Conservation (phyloP, 2,797 vertebrate species). For the Acanthurus lineatus region DNA sequence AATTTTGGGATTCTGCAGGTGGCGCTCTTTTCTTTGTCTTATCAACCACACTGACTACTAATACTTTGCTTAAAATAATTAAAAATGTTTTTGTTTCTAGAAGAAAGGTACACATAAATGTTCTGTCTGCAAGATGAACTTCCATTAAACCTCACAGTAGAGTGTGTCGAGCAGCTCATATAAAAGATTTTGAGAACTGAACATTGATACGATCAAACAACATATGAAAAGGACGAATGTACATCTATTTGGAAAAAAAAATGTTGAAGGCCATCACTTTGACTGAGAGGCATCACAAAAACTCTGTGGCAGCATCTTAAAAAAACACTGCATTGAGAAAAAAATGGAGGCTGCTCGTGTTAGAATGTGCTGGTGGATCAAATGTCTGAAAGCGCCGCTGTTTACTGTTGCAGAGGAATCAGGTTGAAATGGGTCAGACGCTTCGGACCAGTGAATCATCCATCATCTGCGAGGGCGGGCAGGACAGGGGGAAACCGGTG, state of each 20-base stretch:
- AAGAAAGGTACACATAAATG: not conserved
- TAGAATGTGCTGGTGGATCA: slow-evolving; percentile 46
- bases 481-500: slow-evolving; percentile 46
- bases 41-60: not conserved
- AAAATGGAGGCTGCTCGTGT: slow-evolving; percentile 38
- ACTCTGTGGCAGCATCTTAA: slow-evolving; percentile 1
- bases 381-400: slow-evolving; percentile 59
- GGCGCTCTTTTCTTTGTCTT: not conserved
- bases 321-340: slow-evolving; percentile 17
- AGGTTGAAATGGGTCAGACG: slow-evolving; percentile 72
- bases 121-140: not conserved
- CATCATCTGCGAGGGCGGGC: slow-evolving; percentile 70
- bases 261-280: slow-evolving; percentile 11
- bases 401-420: slow-evolving; percentile 70
- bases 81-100: not conserved
- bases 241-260: not conserved
- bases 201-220: not conserved
- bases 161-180: not conserved
- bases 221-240: not conserved
- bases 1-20: not conserved
- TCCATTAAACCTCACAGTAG: not conserved
- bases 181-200: not conserved
- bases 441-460: slow-evolving; percentile 65
- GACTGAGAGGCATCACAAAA: not conserved
- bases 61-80: not conserved